Evolutionary conservation across 2,888 invertebrate genomes (phyloP), one percentile per base, ranked within the genome.

Genomic region (Cryptosula pallasiana): DNA sequence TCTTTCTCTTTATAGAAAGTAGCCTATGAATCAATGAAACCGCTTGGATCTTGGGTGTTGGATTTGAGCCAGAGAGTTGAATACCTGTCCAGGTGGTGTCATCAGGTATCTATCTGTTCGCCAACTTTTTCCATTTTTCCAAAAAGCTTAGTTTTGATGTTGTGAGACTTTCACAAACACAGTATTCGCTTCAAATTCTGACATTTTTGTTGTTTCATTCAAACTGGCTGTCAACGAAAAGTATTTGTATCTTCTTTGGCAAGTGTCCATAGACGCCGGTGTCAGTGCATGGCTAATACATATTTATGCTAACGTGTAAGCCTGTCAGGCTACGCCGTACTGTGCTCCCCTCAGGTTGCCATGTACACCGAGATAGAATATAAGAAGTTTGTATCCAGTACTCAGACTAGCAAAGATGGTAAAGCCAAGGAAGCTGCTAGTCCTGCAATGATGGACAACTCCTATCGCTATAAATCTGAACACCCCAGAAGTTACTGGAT

Each of bases 81-180:
- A 69, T 84, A 84, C 78, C 81, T 84, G 76, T 76, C 79, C 45
- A 73, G 77, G 36, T 84, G 84, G 84, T 78, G 79, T 0, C 81
- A 81, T 72, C 75, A 79, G 55, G 77, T 83, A 29, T n/a, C n/a
- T 27, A n/a, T 45, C 9, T 9, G 45, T 45, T 20, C 20, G 45
- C 45, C 20, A 13, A 45, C 20, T n/a, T n/a, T n/a, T n/a, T n/a
- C n/a, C n/a, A n/a, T n/a, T n/a, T n/a, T n/a, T n/a, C n/a, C n/a
- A n/a, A n/a, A n/a, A n/a, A n/a, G n/a, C n/a, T n/a, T n/a, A n/a
- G n/a, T n/a, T n/a, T n/a, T n/a, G n/a, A n/a, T n/a, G n/a, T n/a
- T n/a, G n/a, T n/a, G n/a, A n/a, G n/a, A n/a, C n/a, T n/a, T n/a
- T n/a, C n/a, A n/a, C n/a, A n/a, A n/a, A n/a, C n/a, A n/a, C n/a